Base-by-base conservation (phyloP, 92 coral and sea anemone genomes). In the Siderastrea siderea region DNA sequence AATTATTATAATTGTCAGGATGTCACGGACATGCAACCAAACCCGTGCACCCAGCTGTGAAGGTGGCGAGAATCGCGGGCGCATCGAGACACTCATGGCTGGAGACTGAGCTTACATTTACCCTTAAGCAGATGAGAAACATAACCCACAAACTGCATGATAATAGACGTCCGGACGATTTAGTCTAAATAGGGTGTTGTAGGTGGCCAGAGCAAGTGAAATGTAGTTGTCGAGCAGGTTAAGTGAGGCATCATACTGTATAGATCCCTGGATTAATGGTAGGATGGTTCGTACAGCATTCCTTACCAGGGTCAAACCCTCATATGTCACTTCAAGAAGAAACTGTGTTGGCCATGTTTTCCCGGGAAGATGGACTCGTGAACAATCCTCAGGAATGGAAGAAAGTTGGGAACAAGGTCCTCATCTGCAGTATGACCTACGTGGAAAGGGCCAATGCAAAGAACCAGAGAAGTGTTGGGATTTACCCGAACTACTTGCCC, bases 341-440 rank as follows among this genome's bases (percentile, higher is more conserved):
- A 91, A 91, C 81, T 91, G 94, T 4, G 68, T 86, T 14, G 78
- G 47, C 91, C 94, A 86, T 13, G 91, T 49, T 67, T 45, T 51
- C 83, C 89, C 12, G 82, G 87, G n/a, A 81, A 87, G 6, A 87
- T n/a, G 10, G 87, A 52, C 65, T 89, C 84, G 68, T 85, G 85
- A 7, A 84, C 60, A 66, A 49, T 50, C 75, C 66, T 48, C 45
- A 89, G 17, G 47, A 85, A 79, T 4, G 90, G 90, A 3, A 63
- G 17, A 51, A 50, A 78, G 67, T 85, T 90, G 47, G 74, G 16
- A 76, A 85, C 67, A 44, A 87, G 68, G 49, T 87, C 86, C 50
- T 87, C 91, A 69, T 87, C 87, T 5, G 91, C 84, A 77, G 83
- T 91, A 3, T 86, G 69, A 47, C 81, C 88, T 7, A 90, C 69